Evolutionary conservation across 2,888 invertebrate species (phyloP).

Genomic region (Venustoraphidia nigricollis): DNA sequence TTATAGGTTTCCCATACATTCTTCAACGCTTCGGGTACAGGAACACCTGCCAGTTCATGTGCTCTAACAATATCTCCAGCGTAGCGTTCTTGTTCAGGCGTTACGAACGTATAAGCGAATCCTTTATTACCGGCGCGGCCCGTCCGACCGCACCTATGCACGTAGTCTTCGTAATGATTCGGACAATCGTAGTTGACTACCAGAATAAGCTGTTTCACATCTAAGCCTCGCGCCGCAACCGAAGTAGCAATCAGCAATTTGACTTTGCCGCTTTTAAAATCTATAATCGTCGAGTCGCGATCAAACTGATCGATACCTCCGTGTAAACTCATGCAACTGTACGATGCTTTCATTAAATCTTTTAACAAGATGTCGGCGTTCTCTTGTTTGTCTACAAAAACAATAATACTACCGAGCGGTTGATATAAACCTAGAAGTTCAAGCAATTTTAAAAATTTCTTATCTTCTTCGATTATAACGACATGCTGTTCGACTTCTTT

Average conservation of each 20-base stretch:
- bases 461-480: constrained; percentile 85
- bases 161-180: constrained; percentile 99
- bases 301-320: constrained; percentile 99
- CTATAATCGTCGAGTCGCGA: constrained; percentile 91
- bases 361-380: constrained; percentile 86
- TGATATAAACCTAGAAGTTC: constrained; percentile 94
- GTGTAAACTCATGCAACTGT: constrained; percentile 92
- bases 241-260: constrained; percentile 92
- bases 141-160: constrained; percentile 88
- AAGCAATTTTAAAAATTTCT: constrained; percentile 92
- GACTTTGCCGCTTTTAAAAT: constrained; percentile 91
- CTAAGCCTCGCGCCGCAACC: constrained; percentile 95
- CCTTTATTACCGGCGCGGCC: constrained; percentile 93
- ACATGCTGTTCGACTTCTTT: constrained; percentile 95
- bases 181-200: constrained; percentile 99
- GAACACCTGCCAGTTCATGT: constrained; percentile 65
- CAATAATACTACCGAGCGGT: constrained; percentile 82
- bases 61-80: constrained; percentile 88
- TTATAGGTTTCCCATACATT: constrained; percentile 81
- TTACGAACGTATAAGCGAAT: constrained; percentile 92
- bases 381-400: constrained; percentile 98
- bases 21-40: constrained; percentile 63
- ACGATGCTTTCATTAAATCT: constrained; percentile 91
- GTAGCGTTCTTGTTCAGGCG: constrained; percentile 85
- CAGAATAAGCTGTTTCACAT: constrained; percentile 92